Percentiles rank a stretch among this genome's conserved stretches.
Evolutionary conservation across 2,113 vertebrate species (phyloP).

Genomic region (Equus quagga): DNA sequence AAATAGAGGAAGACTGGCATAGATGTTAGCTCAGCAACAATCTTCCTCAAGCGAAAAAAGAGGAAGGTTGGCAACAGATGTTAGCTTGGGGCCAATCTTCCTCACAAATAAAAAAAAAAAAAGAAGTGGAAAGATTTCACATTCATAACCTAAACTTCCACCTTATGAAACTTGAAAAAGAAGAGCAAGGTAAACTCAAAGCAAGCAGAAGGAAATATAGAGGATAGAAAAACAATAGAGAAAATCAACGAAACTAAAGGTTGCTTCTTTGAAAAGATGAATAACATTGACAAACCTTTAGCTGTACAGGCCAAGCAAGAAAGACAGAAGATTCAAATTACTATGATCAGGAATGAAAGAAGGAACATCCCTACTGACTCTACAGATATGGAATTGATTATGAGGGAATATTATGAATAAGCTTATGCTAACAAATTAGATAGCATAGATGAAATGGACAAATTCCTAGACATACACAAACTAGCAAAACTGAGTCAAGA

Average conservation of each 20-base stretch:
- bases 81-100: no score
- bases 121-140: not conserved
- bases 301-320: not conserved
- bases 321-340: constrained; percentile 10
- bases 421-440: not conserved
- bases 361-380: not conserved
- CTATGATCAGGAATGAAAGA: constrained; percentile 36
- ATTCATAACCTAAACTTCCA: constrained; percentile 27
- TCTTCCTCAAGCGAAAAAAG: no score
- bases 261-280: constrained; percentile 11
- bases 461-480: constrained; percentile 27
- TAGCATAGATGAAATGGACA: constrained; percentile 16
- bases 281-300: constrained; percentile 11
- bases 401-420: not conserved
- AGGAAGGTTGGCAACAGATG: no score
- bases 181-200: constrained; percentile 14
- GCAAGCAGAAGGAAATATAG: not conserved
- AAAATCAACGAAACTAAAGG: constrained; percentile 31
- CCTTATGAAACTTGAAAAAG: constrained; percentile 19
- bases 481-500: constrained; percentile 7
- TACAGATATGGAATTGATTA: not conserved
- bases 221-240: constrained; percentile 4
- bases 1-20: no score
- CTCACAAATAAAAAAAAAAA: not conserved
- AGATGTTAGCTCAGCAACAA: no score